Evolutionary conservation across 2,797 vertebrate genomes (phyloP), one percentile per base, ranked within the genome.

Genomic region (Gephyroberyx darwinii): DNA sequence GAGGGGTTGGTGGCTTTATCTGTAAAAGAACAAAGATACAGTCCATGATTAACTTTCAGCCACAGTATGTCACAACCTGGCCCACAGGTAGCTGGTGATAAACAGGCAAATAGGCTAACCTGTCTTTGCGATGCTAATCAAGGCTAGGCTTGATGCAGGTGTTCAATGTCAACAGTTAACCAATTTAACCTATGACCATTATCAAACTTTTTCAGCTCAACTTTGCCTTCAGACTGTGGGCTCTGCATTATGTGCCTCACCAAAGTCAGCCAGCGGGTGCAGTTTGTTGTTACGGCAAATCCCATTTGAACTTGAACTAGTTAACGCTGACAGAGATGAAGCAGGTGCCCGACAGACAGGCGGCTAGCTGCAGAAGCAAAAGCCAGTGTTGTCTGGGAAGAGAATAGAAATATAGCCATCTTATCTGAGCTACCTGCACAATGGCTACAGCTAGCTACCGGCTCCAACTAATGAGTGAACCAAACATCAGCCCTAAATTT

Each of bases 1-100:
- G 95, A 95, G 7, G 97, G 96, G 84, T 95, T 97, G 72, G 96
- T 98, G 89, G 96, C 96, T 93, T 96, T 98, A 92, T 99, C 97
- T 99, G 85, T 31, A 22, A 74, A 83, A 65, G 22, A 2, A 61
- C 0, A 41, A 58, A 31, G 0, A 65, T 0, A 45, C 14, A 20
- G 41, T 47, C 19, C n/a, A 14, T 66, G 26, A 68, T 51, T 0
- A n/a, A 35, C 3, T 45, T 17, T 10, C 1, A 41, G 39, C 2
- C 39, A 41, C 39, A 41, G 33, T 41, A 41, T 41, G 9, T 41
- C 39, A 41, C 26, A 26, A 2, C 2, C 26, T 26, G 2, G 26
- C 26, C 26, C 26, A 26, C 26, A 26, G 26, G 26, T 3, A 26
- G 26, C 26, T 26, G 26, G 26, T 26, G 2, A 2, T 26, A 26